Conservation (phyloP, 2,113 vertebrate species). For the Otocyon megalotis region DNA sequence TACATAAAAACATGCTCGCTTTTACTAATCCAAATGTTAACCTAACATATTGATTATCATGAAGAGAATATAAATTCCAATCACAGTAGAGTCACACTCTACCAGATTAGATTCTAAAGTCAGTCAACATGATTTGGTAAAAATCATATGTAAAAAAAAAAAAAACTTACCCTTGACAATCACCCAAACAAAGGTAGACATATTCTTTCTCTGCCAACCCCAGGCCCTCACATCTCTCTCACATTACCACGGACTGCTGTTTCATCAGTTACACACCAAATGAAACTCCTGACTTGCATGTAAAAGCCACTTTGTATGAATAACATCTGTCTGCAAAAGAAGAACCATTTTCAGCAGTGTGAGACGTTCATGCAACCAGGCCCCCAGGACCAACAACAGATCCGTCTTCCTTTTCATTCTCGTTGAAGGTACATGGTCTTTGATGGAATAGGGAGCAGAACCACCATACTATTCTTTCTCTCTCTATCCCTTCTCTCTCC, state of each 20-base stretch:
- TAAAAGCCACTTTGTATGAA: background rate
- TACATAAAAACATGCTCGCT: background rate
- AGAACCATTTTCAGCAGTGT: background rate
- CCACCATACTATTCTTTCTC: accelerated
- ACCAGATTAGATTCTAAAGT: background rate
- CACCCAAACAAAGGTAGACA: background rate
- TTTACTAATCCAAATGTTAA: slow-evolving; percentile 26
- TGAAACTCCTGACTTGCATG: background rate
- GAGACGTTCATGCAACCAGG: background rate
- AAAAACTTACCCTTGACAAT: background rate
- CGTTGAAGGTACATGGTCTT: background rate
- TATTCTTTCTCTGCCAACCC: background rate
- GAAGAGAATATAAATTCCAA: background rate
- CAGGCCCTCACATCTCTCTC: background rate
- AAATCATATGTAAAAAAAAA: background rate
- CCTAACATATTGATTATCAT: background rate
- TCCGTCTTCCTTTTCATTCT: background rate
- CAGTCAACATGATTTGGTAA: background rate
- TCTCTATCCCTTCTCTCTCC: background rate
- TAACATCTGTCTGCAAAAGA: background rate
- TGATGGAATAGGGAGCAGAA: background rate
- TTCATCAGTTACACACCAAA: background rate
- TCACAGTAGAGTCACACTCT: background rate
- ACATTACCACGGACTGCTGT: background rate
- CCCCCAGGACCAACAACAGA: background rate